Percentiles rank a stretch among this genome's conserved stretches.
phyloP scores from a whole-genome alignment of 2,888 invertebrate species.

The Seladonia tumulorum region DNA sequence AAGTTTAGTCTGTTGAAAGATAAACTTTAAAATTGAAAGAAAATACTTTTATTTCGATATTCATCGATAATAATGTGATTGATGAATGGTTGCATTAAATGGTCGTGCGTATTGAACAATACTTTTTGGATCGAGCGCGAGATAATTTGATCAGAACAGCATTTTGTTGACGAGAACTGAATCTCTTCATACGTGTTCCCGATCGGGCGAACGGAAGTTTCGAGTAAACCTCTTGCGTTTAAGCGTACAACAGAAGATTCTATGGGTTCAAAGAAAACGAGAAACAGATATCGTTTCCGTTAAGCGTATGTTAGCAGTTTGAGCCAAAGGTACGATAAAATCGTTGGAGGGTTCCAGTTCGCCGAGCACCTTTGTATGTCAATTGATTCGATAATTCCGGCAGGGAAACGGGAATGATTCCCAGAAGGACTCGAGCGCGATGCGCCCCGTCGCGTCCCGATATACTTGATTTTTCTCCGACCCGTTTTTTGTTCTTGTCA shows the following conservation, averaged over 20 bases:
- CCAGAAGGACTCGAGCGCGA: conserved; percentile 10
- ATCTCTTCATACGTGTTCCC: not conserved
- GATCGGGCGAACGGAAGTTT: not conserved
- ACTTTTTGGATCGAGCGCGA: too few species aligned
- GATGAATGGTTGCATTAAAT: too few species aligned
- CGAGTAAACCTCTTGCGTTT: not conserved
- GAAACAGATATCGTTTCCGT: conserved; percentile 11
- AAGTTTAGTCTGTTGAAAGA: too few species aligned
- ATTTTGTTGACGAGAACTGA: not conserved
- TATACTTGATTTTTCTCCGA: conserved; percentile 23
- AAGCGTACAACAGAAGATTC: not conserved
- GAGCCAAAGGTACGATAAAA: conserved; percentile 31
- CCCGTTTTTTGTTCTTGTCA: not conserved
- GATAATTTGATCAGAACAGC: too few species aligned
- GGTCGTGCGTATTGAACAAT: too few species aligned
- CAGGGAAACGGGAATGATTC: conserved; percentile 11
- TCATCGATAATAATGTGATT: too few species aligned
- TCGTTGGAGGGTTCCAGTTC: not conserved
- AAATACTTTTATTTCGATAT: too few species aligned
- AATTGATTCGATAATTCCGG: conserved; percentile 37
- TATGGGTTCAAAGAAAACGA: conserved; percentile 9
- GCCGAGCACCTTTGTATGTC: conserved; percentile 20
- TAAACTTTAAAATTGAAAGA: too few species aligned
- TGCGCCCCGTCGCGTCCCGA: not conserved
- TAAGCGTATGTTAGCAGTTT: not conserved